Percentiles rank a stretch among this genome's conserved stretches.
Evolutionary conservation across 1,140 invertebrate species (phyloP).

Genomic region (Trypoxylus dichotomus): DNA sequence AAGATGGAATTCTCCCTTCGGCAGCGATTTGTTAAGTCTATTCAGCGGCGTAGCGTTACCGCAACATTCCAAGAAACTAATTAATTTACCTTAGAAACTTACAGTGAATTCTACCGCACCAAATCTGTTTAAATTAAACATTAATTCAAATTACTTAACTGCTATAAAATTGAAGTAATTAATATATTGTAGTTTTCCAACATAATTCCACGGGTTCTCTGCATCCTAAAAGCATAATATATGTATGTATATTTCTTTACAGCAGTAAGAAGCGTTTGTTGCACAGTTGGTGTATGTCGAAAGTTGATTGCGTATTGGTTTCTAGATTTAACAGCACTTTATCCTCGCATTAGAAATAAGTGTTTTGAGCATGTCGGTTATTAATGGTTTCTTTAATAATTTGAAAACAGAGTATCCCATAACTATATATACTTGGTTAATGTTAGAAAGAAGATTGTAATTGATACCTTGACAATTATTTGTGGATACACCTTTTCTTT

Average conservation of each 20-base stretch:
- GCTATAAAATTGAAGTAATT: slow-evolving; percentile 9
- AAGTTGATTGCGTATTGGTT: no score
- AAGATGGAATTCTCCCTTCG: slow-evolving; percentile 13
- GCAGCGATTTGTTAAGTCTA: slow-evolving; percentile 27
- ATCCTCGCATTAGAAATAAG: no score
- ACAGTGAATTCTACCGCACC: background rate
- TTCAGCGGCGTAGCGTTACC: background rate
- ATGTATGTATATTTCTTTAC: background rate
- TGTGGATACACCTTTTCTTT: no score
- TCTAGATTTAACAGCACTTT: no score
- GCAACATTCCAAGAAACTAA: slow-evolving; percentile 27
- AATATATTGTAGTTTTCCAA: background rate
- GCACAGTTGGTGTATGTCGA: no score
- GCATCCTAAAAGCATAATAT: background rate
- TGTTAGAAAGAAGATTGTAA: no score
- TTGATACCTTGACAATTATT: no score
- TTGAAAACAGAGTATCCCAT: no score
- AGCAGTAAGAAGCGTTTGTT: no score
- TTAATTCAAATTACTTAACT: slow-evolving; percentile 12
- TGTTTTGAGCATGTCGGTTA: no score
- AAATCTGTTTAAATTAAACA: slow-evolving; percentile 11
- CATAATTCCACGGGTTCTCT: background rate
- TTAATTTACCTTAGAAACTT: slow-evolving; percentile 26
- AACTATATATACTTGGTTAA: no score
- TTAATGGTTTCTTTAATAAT: no score